phyloP scores from a whole-genome alignment of 2,797 vertebrate genomes.

The Malurus splendens region DNA sequence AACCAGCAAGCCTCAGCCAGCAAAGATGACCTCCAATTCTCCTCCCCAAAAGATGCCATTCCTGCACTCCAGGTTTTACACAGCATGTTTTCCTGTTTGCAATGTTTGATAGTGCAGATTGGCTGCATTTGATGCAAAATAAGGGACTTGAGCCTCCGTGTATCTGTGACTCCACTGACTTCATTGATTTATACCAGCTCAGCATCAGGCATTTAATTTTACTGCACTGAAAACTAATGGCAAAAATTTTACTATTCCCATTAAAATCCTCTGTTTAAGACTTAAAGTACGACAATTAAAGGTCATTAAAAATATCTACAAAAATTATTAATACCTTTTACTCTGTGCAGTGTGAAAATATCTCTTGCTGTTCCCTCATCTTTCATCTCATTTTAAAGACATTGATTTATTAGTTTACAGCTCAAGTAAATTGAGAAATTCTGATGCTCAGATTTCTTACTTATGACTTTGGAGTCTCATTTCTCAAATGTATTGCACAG shows the following conservation, averaged over 20 bases:
- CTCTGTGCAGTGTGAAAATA: neutral
- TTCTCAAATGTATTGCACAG: neutral
- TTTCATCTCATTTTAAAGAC: conserved; percentile 29
- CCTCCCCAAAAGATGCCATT: neutral
- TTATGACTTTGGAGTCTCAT: neutral
- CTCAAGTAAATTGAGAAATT: neutral
- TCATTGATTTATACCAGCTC: neutral
- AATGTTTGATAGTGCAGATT: neutral
- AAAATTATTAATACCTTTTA: neutral
- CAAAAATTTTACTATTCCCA: neutral
- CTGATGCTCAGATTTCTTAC: neutral
- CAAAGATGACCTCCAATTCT: neutral
- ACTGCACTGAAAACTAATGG: neutral
- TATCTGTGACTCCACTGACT: neutral
- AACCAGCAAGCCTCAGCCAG: neutral
- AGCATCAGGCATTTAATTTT: neutral
- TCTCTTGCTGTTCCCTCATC: neutral
- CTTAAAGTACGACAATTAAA: conserved; percentile 2
- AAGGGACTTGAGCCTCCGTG: neutral
- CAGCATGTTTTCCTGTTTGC: neutral
- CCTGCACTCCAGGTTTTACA: neutral
- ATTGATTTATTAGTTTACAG: conserved; percentile 25
- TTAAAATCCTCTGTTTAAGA: conserved; percentile 11
- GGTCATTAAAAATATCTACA: neutral
- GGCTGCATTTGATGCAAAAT: neutral